Evolutionary conservation across 2,113 vertebrate species (phyloP).

Genomic region (Neopipo cinnamomea): DNA sequence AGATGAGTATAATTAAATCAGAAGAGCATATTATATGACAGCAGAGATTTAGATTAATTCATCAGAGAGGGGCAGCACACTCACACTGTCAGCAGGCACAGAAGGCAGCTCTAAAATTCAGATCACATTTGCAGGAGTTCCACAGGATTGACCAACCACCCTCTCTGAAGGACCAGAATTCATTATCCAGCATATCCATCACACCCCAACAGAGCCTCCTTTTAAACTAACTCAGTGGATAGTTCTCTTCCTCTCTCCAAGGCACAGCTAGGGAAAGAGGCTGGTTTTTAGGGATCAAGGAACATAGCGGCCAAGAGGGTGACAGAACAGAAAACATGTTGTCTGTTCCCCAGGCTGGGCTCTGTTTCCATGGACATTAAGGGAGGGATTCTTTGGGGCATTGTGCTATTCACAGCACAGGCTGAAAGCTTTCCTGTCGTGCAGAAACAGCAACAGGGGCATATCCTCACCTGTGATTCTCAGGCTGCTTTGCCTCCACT

Average conservation of each 20-base stretch:
- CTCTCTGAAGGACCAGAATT: not conserved
- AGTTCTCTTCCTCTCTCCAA: not conserved
- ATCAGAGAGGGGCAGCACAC: not conserved
- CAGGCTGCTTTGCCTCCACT: not conserved
- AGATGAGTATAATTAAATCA: not conserved
- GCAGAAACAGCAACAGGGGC: not conserved
- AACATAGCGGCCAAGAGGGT: not conserved
- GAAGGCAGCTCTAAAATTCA: not conserved
- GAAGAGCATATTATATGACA: not conserved
- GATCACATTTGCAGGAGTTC: not conserved
- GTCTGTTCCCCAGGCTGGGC: not conserved
- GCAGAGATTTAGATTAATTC: not conserved
- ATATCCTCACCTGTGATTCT: not conserved
- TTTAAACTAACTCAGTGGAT: not conserved
- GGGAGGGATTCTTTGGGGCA: not conserved
- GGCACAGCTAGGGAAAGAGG: not conserved
- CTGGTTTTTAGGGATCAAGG: not conserved
- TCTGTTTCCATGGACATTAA: not conserved
- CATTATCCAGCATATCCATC: not conserved
- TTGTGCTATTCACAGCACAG: not conserved
- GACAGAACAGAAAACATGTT: not conserved
- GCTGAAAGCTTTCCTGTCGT: not conserved
- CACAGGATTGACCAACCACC: not conserved
- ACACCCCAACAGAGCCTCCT: accelerated
- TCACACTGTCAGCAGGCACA: not conserved